Evolutionary conservation across 2,888 invertebrate genomes (phyloP).

Genomic region (Camponotus fellah): DNA sequence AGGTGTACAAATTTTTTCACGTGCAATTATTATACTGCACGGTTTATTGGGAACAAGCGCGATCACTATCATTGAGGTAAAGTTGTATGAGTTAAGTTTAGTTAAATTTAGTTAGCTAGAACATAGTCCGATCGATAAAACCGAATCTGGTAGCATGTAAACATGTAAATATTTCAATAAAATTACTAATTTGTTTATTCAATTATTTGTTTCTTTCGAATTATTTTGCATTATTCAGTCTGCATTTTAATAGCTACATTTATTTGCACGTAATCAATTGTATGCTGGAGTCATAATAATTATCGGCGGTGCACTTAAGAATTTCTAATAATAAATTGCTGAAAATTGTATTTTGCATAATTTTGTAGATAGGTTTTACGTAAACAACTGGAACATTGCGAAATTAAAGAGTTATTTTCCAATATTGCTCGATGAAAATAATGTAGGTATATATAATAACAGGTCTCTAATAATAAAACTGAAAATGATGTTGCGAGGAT

Average conservation of each 20-base stretch:
- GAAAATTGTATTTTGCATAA: not conserved
- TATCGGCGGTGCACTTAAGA: not conserved
- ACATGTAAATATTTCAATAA: slow-evolving; percentile 42
- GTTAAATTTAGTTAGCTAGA: slow-evolving; percentile 44
- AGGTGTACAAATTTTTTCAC: slow-evolving; percentile 25
- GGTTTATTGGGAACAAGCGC: not conserved
- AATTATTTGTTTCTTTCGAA: not conserved
- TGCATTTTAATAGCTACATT: slow-evolving; percentile 6
- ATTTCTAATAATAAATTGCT: not conserved
- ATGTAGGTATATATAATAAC: not conserved
- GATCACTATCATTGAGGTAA: slow-evolving; percentile 46
- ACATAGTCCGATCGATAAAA: slow-evolving; percentile 36
- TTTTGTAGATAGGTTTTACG: not conserved
- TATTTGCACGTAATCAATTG: not conserved
- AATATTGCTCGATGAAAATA: not conserved
- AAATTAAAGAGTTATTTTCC: not conserved
- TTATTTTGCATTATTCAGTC: not conserved
- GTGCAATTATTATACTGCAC: not conserved
- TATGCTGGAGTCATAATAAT: slow-evolving; percentile 5
- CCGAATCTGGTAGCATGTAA: slow-evolving; percentile 16
- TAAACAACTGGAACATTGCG: not conserved
- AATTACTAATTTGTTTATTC: slow-evolving; percentile 29
- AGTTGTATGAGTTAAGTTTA: slow-evolving; percentile 54
- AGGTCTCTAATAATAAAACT: slow-evolving; percentile 4
- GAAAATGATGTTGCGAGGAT: not conserved